A percentile compares a stretch with the other conserved stretches of the same genome.
Evolutionary conservation across 35 echinoderm and acorn worm species (phyloP).

Genomic region (Patiria miniata): DNA sequence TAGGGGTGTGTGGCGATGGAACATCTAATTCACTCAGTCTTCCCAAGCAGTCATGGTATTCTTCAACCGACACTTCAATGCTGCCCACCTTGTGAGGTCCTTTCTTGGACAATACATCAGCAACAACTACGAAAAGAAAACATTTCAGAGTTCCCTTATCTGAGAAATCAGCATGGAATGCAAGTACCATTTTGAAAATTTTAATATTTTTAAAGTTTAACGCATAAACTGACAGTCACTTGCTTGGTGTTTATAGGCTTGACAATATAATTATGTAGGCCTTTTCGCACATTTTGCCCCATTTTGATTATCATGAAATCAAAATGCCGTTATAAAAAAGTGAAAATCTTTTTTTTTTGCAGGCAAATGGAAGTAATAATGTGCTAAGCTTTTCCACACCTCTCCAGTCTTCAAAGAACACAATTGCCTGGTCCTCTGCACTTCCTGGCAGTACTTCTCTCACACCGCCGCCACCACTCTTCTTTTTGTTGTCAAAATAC

Average conservation of each 20-base stretch:
- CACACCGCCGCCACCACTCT: slow-evolving; percentile 50
- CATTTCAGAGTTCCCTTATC: not conserved
- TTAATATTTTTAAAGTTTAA: too few species aligned
- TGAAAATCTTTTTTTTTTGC: too few species aligned
- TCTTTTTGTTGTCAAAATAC: slow-evolving; percentile 50
- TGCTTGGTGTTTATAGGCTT: too few species aligned
- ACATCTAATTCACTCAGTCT: not conserved
- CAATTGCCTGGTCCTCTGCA: not conserved
- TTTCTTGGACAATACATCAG: not conserved
- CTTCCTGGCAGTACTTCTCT: slow-evolving; percentile 14
- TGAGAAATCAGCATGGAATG: too few species aligned
- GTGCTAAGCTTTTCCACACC: slow-evolving; percentile 4
- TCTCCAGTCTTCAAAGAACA: slow-evolving; percentile 45
- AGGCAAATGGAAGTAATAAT: too few species aligned
- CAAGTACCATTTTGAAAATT: too few species aligned
- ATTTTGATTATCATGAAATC: too few species aligned
- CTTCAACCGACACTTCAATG: not conserved
- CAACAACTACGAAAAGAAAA: slow-evolving; percentile 16
- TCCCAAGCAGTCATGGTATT: slow-evolving; percentile 33
- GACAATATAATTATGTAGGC: too few species aligned
- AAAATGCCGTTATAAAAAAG: too few species aligned
- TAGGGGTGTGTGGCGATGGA: not conserved
- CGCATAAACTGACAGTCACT: too few species aligned
- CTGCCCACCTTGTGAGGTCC: not conserved
- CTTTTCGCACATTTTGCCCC: too few species aligned